Evolutionary conservation across 92 coral and sea anemone genomes (phyloP).

Genomic region (Virgularia gustaviana): DNA sequence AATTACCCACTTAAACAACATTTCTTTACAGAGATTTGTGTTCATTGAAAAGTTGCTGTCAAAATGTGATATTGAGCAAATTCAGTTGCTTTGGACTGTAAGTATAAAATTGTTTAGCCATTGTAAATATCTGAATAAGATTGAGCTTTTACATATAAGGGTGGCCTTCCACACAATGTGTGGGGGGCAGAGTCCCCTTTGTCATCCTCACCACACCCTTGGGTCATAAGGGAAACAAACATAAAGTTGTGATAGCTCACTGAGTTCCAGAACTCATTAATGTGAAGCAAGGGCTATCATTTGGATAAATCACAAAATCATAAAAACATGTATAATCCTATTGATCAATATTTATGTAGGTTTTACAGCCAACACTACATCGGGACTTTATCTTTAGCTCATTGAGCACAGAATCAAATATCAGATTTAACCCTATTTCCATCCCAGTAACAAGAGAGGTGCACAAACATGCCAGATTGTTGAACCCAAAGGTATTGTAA

Average conservation of each 20-base stretch:
- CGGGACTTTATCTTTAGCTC: constrained; percentile 97
- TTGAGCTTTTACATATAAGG: no score
- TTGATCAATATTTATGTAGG: constrained; percentile 45
- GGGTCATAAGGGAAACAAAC: not conserved
- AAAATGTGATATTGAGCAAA: constrained; percentile 83
- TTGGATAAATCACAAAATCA: no score
- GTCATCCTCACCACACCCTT: no score
- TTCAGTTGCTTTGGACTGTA: constrained; percentile 90
- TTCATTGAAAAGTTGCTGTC: constrained; percentile 80
- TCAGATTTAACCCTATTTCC: constrained; percentile 84
- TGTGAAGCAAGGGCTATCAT: not conserved
- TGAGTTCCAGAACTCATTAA: not conserved
- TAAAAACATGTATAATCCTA: not conserved
- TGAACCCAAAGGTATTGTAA: constrained; percentile 91
- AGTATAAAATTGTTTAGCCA: no score
- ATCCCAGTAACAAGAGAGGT: constrained; percentile 88
- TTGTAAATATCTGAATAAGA: no score
- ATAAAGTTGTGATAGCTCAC: not conserved
- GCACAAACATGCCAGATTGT: constrained; percentile 81
- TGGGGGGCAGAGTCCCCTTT: no score
- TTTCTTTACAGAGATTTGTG: constrained; percentile 61
- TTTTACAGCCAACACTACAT: constrained; percentile 90
- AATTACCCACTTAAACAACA: constrained; percentile 13
- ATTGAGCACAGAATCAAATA: constrained; percentile 76
- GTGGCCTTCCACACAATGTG: no score